Evolutionary conservation across 2,113 vertebrate species (phyloP), one percentile per base, ranked within the genome.

Genomic region (Onychostruthus taczanowskii): DNA sequence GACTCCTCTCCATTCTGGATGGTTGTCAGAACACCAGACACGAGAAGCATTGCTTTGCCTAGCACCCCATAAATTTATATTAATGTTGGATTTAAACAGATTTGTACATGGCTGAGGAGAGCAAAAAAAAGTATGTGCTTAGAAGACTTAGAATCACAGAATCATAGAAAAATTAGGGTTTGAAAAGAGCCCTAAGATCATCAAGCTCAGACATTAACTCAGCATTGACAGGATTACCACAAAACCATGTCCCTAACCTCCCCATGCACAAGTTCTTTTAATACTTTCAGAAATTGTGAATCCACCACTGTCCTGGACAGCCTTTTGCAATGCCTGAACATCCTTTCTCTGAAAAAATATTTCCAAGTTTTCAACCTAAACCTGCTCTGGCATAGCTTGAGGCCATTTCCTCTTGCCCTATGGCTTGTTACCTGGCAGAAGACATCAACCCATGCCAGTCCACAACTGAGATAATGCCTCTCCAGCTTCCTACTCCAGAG

Each of bases 371-470:
- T 44, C 11, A 26, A 15, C 8, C 39, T 67, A 46, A 46, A n/a
- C 16, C 3, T 74, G 10, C 22, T 2, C 44, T 37, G 13, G 11
- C n/a, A 46, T 20, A 82, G 15, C 11, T 18, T 18, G 20, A 53
- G 4, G 11, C 11, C 24, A 18, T 68, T 61, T 67, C 59, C 39
- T 61, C 46, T 59, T 15, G 11, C 75, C 33, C 5, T 46, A 3
- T 30, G 39, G 1, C 5, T 61, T 26, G 10, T 39, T 52, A 5
- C 33, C 19, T 13, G 24, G 13, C 9, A 46, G 68, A 82, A 53
- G 16, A 28, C 9, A 39, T 61, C 0, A 0, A 74, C 5, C 10
- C 16, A 28, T 4, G 3, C 13, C 39, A 68, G 13, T 7, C 16
- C 9, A 27, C 17, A 30, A 3, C 39, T 27, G 12, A 20, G 12